Conservation (phyloP, 2,888 invertebrate genomes). For the Nemoura dubitans region DNA sequence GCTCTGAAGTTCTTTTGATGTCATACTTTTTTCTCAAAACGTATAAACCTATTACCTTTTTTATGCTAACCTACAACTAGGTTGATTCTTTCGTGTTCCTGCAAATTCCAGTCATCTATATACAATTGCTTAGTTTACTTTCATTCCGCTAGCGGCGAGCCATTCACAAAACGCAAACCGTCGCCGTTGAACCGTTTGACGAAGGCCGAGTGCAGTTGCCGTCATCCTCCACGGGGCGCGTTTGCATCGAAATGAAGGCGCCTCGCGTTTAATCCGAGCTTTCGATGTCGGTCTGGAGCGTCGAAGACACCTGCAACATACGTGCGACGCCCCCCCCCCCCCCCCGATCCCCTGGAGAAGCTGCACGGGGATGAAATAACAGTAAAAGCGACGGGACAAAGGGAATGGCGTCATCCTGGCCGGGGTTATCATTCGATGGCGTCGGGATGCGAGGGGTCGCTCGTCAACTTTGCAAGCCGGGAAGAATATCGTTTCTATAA, state of each 20-base stretch:
- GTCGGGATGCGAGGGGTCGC: not conserved
- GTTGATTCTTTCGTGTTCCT: constrained; percentile 3
- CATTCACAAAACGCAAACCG: constrained; percentile 51
- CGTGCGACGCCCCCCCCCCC: constrained; percentile 21
- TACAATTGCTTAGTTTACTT: constrained; percentile 43
- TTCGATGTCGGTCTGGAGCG: not conserved
- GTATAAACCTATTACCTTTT: not conserved
- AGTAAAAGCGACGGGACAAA: constrained; percentile 43
- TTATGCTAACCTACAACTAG: not conserved
- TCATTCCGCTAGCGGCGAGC: constrained; percentile 37
- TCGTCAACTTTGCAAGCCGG: constrained; percentile 31
- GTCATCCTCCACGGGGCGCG: too few relatives aligned
- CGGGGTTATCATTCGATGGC: constrained; percentile 19
- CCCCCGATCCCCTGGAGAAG: not conserved
- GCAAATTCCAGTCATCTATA: not conserved
- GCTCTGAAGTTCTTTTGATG: too few relatives aligned
- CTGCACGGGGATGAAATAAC: constrained; percentile 39
- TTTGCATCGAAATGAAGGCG: constrained; percentile 44
- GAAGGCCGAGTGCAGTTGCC: too few relatives aligned
- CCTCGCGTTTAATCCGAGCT: not conserved
- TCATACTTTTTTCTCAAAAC: too few relatives aligned
- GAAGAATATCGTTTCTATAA: constrained; percentile 8
- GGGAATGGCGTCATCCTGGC: not conserved
- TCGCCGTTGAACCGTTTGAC: not conserved
- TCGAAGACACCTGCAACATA: constrained; percentile 40